Base-by-base conservation (phyloP, 2,797 vertebrate genomes). In the Psittacula derbiana region DNA sequence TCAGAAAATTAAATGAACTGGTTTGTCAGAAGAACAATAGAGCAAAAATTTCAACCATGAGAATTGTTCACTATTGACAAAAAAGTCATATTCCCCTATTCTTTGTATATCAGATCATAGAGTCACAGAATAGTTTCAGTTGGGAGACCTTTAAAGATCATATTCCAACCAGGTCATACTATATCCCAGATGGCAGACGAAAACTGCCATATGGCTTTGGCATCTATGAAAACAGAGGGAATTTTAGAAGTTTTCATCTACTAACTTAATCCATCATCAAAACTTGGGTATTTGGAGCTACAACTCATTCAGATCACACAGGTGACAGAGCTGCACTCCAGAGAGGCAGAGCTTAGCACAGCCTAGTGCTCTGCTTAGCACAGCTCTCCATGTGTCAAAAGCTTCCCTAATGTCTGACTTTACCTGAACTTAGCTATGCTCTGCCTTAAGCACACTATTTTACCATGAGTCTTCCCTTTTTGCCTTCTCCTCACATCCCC, bases 241-340 rank as follows among this genome's bases (percentile, higher is more conserved):
- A 60, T 62, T 84, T 65, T 33, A 12, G 7, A 74, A 67, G 11
- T 72, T 55, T 95, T 80, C n/a, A 57, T 27, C 11, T n/a, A 25
- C 10, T 31, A 70, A 80, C 46, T 47, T 62, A 60, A 66, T 36
- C 24, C 24, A 58, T 33, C 47, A 70, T 38, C n/a, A 53, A 55
- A 58, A 70, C 7, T 14, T 6, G 4, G 33, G 23, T 16, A 36
- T 74, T 58, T 40, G 12, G 31, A 86, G 74, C 9, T 46, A 0
- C 11, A 73, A 66, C 7, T 66, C 8, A 0, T 47, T 47, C 4
- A 3, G 49, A 65, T 47, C 17, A 1, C 18, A n/a, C 33, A 12
- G 16, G 17, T 61, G 38, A 84, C 0, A 0, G n/a, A 67, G 25
- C 36, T 70, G 58, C 23, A 50, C 16, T 46, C 43, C 4, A 6